Evolutionary conservation across 2,888 invertebrate species (phyloP).

Genomic region (Folsomia candida): DNA sequence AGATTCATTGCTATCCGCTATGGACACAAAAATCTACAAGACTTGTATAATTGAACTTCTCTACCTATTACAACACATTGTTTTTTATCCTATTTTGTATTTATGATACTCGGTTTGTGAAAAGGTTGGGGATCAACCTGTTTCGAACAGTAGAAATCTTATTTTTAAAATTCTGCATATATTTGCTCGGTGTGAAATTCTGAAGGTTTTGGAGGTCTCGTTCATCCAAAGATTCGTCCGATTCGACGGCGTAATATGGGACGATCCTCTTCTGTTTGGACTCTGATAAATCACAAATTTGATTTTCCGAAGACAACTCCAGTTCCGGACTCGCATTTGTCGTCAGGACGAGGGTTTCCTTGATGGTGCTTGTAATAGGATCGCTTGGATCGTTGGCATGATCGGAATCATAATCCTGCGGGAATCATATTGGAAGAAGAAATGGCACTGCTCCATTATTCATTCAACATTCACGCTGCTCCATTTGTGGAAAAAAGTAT

Average conservation of each 20-base stretch:
- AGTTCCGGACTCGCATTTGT: too few species aligned
- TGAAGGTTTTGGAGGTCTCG: not conserved
- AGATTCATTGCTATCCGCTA: too few species aligned
- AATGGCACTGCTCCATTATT: not conserved
- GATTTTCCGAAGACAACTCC: not conserved
- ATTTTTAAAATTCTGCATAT: too few species aligned
- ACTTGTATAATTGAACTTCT: not conserved
- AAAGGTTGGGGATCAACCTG: not conserved
- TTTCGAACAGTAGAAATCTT: not conserved
- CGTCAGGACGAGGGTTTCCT: too few species aligned
- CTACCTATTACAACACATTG: not conserved
- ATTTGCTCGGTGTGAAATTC: not conserved
- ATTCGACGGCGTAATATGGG: conserved; percentile 10
- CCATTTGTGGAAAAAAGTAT: too few species aligned
- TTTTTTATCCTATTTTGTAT: not conserved
- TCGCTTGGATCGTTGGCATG: too few species aligned
- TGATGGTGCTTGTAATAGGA: too few species aligned
- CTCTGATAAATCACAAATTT: not conserved
- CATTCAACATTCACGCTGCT: conserved; percentile 8
- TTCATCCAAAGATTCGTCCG: not conserved
- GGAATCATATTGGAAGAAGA: not conserved
- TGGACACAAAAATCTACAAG: too few species aligned
- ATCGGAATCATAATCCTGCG: conserved; percentile 1
- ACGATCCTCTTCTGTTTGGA: conserved; percentile 4
- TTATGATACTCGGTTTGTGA: too few species aligned